Base-by-base conservation (phyloP, 2,113 vertebrate species). In the Rhagologus leucostigma region DNA sequence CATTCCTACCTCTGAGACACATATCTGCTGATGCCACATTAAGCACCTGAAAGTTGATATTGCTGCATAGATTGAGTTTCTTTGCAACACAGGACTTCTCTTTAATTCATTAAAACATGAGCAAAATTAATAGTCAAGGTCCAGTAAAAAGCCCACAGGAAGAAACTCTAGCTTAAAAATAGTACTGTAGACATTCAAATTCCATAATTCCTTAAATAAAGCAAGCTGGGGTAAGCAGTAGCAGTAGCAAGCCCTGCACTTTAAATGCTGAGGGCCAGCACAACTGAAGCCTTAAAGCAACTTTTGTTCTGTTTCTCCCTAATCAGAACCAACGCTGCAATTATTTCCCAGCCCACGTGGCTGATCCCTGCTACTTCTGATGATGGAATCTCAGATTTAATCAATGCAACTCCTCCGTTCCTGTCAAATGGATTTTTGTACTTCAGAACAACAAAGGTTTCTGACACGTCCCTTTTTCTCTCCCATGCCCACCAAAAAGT, bases 331-430 rank as follows among this genome's bases (percentile, higher is more conserved):
- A 76, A 56, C 16, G 71, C 83, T 57, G 85, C 49, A 92, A 96
- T 96, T 94, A 94, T 75, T 93, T 64, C 37, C 60, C 84, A 73
- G 3, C 89, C 87, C 76, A 95, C 92, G 1, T 33, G 52, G 86
- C 90, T 81, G 90, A 95, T 84, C 79, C 73, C 82, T 84, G 92
- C 85, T 91, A 70, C 80, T 95, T 63, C 42, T 3, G 60, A 64
- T 41, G 93, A 89, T 13, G 64, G 92, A 94, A 93, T 49, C 88
- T 93, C 92, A 88, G 83, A 94, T 92, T 89, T 92, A 84, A 95
- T 89, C 95, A 84, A 64, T 32, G 83, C 83, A 88, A 92, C 93
- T 96, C 93, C 93, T 91, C 83, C 23, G 5, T 70, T 94, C 68
- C 68, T 75, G 85, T 81, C 92, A 92, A 55, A 29, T 30, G 29